Evolutionary conservation across 2,888 invertebrate genomes (phyloP), one percentile per base, ranked within the genome.

Genomic region (Cephus nigrinus): DNA sequence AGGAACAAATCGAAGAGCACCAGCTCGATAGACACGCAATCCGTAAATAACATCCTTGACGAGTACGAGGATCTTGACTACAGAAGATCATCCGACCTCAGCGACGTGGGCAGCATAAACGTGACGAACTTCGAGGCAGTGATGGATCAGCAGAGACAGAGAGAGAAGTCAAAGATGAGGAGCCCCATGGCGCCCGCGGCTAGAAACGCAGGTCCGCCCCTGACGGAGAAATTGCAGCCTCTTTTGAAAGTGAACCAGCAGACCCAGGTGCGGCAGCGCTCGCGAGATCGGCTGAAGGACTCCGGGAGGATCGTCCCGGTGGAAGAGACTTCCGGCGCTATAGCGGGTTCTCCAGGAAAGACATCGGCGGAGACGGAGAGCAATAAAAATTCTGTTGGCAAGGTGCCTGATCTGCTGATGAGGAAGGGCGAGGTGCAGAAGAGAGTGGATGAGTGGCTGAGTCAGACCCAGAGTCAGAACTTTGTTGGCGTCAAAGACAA

Each of bases 361-460:
- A 79, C 9, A 74, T 76, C 78, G 11, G 35, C 69, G 23, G 32
- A 77, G 1, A 69, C 75, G 3, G 78, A 80, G 30, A 82, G 80
- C 32, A 75, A 77, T n/a, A 79, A 82, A 4, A 75, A 81, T 3
- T 81, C 73, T 0, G 71, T 69, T 32, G 84, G 86, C 36, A 76
- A 78, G 30, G 78, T 83, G 0, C 85, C 86, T 0, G 88, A 89
- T 76, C 78, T 88, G 4, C 76, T 89, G 32, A 75, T 88, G 12
- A 85, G 88, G 34, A 89, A 88, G 71, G 89, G 89, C 0, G 89
- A 90, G 73, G 89, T 90, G 0, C 89, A 90, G 68, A 90, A 89
- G 73, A 81, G 89, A 35, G 89, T 90, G 12, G 89, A 90, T 79
- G 89, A 89, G 77, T 89, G 89, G 89, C 73, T 90, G 74, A 89